Conservation (phyloP, 2,797 vertebrate species). For the Lycodopsis pacificus region DNA sequence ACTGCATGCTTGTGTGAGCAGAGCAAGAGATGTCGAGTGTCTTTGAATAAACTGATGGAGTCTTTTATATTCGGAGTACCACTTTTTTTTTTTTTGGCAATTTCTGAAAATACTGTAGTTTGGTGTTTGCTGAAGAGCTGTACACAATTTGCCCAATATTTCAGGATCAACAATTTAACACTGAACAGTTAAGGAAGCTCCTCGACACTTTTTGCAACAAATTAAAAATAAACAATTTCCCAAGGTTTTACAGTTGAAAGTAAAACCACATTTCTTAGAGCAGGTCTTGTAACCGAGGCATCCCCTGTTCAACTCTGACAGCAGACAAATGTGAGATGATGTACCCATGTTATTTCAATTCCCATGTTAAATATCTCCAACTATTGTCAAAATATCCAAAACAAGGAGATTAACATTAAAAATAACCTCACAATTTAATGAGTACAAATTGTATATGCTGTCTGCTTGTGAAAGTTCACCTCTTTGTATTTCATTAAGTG, state of each 20-base stretch:
- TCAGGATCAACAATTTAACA: conserved; percentile 51
- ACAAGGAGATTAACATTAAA: conserved; percentile 1
- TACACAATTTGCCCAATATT: conserved; percentile 55
- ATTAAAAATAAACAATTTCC: conserved; percentile 18
- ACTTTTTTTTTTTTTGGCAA: conserved; percentile 55
- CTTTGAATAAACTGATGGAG: conserved; percentile 83
- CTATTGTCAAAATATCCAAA: conserved; percentile 20
- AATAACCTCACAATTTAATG: neutral
- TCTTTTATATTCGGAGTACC: conserved; percentile 77
- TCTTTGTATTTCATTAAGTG: conserved; percentile 4
- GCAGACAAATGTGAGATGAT: neutral
- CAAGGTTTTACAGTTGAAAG: conserved; percentile 7
- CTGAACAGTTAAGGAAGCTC: conserved; percentile 33
- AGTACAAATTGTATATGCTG: neutral
- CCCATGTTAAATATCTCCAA: neutral
- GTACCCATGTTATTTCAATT: neutral
- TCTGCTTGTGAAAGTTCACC: neutral
- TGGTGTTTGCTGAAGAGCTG: conserved; percentile 66
- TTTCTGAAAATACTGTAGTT: conserved; percentile 70
- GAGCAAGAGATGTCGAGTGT: conserved; percentile 80
- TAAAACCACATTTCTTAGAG: neutral
- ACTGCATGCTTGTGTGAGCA: conserved; percentile 77
- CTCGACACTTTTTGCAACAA: conserved; percentile 20
- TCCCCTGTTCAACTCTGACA: conserved; percentile 12
- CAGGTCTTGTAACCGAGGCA: neutral